phyloP scores from a whole-genome alignment of 2,113 vertebrate species.

The Hepsetus odoe region DNA sequence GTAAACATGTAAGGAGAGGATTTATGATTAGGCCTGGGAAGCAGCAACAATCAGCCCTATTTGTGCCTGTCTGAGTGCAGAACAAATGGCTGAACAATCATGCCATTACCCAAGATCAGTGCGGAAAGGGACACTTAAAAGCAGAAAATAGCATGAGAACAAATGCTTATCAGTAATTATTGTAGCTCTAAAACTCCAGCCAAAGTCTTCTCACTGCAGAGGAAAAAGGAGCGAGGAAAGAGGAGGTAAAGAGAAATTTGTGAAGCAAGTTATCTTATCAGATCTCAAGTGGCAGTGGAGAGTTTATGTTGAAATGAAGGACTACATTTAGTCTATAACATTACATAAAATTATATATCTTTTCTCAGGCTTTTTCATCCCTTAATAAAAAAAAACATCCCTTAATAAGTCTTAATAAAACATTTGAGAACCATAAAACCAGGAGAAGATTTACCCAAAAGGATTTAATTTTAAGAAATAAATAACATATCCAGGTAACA shows the following conservation, averaged over 20 bases:
- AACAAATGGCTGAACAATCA: constrained; percentile 29
- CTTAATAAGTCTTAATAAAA: too few species aligned
- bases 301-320: too few species aligned
- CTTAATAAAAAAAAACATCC: too few species aligned
- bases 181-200: constrained; percentile 19
- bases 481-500: too few species aligned
- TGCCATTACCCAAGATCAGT: constrained; percentile 24
- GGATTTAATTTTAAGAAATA: too few species aligned
- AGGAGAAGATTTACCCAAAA: too few species aligned
- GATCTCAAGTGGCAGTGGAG: neutral
- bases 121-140: constrained; percentile 11
- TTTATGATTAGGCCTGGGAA: constrained; percentile 14
- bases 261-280: neutral
- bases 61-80: constrained; percentile 2
- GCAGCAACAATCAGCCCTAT: constrained; percentile 18
- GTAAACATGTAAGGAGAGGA: constrained; percentile 11
- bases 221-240: neutral
- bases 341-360: too few species aligned
- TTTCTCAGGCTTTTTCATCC: too few species aligned
- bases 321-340: too few species aligned
- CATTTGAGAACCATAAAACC: too few species aligned
- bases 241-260: neutral
- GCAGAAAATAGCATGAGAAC: neutral
- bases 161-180: constrained; percentile 43
- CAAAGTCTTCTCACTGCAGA: neutral